Evolutionary conservation across 2,113 vertebrate genomes (phyloP), one percentile per base, ranked within the genome.

Genomic region (Sminthopsis crassicaudata): DNA sequence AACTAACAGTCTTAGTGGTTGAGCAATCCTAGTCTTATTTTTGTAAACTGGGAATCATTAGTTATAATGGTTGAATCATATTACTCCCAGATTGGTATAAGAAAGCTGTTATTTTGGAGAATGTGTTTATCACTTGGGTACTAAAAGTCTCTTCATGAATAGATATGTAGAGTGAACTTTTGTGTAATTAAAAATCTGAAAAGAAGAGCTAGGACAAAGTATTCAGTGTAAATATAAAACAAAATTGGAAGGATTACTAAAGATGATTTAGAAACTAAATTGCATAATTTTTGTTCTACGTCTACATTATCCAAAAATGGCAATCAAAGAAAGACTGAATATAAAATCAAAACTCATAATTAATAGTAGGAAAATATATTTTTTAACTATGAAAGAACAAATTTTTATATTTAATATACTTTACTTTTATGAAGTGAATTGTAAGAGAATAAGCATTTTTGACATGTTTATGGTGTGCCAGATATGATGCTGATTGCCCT

Each of bases 301-400:
- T 22, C 48, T 60, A 22, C 46, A 94, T 96, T 94, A 88, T 36
- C 23, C 22, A 46, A n/a, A 76, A n/a, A n/a, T 54, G 95, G 46
- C 55, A n/a, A n/a, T n/a, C n/a, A 90, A 53, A 36, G 91, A 42
- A 95, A 94, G 92, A 53, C 42, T 53, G 53, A 94, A 48, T 48
- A 95, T 67, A 60, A 76, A 92, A 46, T 54, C 46, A 93, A 90
- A 95, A 48, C 5, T 88, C 91, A 27, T 94, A 1, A 90, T 96
- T 96, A 55, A 92, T 94, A n/a, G 89, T 90, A 92, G 91, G 90
- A 42, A 57, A 94, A 94, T 84, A 90, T 60, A 25, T 46, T 14
- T 67, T 67, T 84, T 76, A 25, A 54, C 54, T 89, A 90, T 23
- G 1, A 24, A 91, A 46, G 76, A 94, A 46, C n/a, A 88, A 54